Evolutionary conservation across 2,888 invertebrate species (phyloP).

Genomic region (Pterostichus madidus): DNA sequence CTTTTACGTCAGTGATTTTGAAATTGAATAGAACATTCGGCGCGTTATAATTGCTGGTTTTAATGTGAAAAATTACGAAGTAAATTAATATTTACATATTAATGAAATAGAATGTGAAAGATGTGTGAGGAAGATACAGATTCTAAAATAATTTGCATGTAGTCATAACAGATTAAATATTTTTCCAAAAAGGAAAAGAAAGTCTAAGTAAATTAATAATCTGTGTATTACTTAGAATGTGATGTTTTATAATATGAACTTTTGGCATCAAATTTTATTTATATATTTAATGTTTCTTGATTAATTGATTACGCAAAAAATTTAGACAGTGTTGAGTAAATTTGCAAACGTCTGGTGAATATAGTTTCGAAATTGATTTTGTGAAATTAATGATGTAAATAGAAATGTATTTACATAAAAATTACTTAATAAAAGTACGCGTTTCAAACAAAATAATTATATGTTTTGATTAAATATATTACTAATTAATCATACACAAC

Average conservation of each 20-base stretch:
- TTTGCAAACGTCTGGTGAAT: slow-evolving; percentile 23
- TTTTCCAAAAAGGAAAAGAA: slow-evolving; percentile 43
- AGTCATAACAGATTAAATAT: neutral
- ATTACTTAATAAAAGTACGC: neutral
- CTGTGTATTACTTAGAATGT: too few species aligned
- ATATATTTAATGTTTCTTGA: slow-evolving; percentile 5
- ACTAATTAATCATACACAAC: neutral
- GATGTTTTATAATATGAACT: too few species aligned
- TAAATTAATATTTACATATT: slow-evolving; percentile 23
- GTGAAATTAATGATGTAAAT: slow-evolving; percentile 43
- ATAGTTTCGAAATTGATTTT: slow-evolving; percentile 25
- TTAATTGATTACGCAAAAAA: slow-evolving; percentile 37
- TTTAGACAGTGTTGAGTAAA: slow-evolving; percentile 5
- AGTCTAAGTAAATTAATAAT: neutral
- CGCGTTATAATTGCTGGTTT: slow-evolving; percentile 20
- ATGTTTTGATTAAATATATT: neutral
- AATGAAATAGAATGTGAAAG: slow-evolving; percentile 55
- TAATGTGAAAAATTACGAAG: slow-evolving; percentile 39
- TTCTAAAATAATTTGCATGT: slow-evolving; percentile 18
- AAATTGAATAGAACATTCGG: slow-evolving; percentile 33
- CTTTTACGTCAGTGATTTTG: slow-evolving; percentile 36
- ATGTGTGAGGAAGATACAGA: slow-evolving; percentile 46
- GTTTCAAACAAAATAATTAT: neutral
- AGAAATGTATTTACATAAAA: slow-evolving; percentile 4
- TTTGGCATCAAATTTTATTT: too few species aligned